phyloP scores from a whole-genome alignment of 2,797 vertebrate genomes.

The Lepilemur septentrionalis region DNA sequence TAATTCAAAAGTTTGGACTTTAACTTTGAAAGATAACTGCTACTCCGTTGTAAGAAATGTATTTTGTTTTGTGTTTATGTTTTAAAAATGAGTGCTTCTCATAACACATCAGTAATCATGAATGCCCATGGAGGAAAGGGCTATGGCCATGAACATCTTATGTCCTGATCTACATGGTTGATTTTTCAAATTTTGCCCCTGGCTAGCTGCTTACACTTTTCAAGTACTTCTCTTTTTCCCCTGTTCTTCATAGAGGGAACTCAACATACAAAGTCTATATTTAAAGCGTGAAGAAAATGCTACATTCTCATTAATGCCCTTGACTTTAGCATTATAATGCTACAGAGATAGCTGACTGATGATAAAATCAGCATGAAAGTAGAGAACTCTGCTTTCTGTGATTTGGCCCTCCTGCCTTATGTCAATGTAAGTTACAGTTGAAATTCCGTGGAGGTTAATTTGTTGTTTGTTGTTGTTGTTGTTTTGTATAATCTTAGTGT shows the following conservation, averaged over 20 bases:
- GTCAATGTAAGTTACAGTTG: neutral
- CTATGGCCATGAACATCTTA: neutral
- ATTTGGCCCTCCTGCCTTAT: neutral
- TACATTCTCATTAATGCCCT: constrained; percentile 23
- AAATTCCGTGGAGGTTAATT: neutral
- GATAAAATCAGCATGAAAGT: constrained; percentile 26
- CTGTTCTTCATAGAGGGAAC: neutral
- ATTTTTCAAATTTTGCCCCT: neutral
- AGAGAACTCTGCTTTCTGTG: neutral
- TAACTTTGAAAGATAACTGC: neutral
- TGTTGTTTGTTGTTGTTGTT: neutral
- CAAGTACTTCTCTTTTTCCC: neutral
- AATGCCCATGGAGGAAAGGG: neutral
- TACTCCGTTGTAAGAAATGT: neutral
- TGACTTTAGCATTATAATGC: neutral
- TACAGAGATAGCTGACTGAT: neutral
- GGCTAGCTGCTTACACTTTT: neutral
- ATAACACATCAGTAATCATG: neutral
- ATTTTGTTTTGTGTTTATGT: constrained; percentile 6
- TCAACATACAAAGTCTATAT: constrained; percentile 21
- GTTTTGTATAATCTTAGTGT: neutral
- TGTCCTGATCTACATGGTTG: neutral
- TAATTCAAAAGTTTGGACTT: neutral
- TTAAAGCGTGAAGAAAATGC: neutral
- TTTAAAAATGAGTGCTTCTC: constrained; percentile 32